These are phyloP conservation scores for Lepidochrysops patricia DNA, from an alignment of 2,888 invertebrate species.

Conservation along the genomic window DNA sequence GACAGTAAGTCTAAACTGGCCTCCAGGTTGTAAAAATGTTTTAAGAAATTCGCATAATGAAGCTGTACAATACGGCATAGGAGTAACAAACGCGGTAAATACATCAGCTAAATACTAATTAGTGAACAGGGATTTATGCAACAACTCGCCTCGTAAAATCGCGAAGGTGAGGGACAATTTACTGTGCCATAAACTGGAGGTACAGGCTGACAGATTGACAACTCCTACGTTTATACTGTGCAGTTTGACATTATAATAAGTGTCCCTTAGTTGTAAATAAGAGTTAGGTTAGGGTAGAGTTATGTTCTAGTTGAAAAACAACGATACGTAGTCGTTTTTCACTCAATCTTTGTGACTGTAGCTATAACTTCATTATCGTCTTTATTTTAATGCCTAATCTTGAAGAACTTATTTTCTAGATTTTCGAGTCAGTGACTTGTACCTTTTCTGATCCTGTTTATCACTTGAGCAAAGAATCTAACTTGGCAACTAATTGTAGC, in stretches of 20 bases:
- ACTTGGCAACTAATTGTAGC: constrained; percentile 1
- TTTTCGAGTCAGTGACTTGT: background rate
- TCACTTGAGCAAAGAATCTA: background rate
- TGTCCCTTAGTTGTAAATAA: background rate
- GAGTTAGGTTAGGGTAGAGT: background rate
- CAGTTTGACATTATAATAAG: constrained; percentile 25
- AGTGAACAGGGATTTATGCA: constrained; percentile 33
- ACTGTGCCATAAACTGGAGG: constrained; percentile 51
- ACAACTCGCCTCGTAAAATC: constrained; percentile 33
- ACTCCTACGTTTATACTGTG: constrained; percentile 35
- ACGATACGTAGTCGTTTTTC: no score
- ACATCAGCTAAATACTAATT: constrained; percentile 24
- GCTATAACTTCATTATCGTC: background rate
- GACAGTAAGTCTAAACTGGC: background rate
- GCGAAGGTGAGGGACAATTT: constrained; percentile 41
- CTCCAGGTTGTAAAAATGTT: background rate
- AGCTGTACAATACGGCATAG: background rate
- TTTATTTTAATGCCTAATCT: background rate
- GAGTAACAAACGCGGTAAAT: background rate
- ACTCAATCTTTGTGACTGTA: background rate
- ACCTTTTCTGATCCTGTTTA: background rate
- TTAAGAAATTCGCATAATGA: background rate
- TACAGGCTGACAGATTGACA: constrained; percentile 34
- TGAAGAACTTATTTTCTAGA: background rate
- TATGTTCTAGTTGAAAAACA: no score